Percentiles rank a stretch among this genome's conserved stretches.
phyloP scores from a whole-genome alignment of 30 jellyfish, hydroid and myxozoan genomes.

The Turritopsis dohrnii region DNA sequence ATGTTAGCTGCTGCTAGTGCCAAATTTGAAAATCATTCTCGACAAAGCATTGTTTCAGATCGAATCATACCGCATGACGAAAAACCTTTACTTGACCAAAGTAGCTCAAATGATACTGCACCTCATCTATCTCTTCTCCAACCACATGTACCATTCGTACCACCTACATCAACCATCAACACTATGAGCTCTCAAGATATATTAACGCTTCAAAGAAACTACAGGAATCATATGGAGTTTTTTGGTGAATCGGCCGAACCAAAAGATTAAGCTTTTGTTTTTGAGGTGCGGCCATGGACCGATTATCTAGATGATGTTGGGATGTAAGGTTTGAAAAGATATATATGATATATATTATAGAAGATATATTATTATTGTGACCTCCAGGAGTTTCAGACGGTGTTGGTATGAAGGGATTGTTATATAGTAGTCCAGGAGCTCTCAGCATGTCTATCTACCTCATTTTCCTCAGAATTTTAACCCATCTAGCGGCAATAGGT shows the following conservation, averaged over 20 bases:
- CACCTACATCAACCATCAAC: background rate
- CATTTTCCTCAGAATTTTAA: too few relatives aligned
- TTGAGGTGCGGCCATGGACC: too few relatives aligned
- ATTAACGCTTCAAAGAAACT: background rate
- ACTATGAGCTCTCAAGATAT: background rate
- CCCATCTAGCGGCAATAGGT: too few relatives aligned
- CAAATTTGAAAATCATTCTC: background rate
- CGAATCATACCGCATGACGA: background rate
- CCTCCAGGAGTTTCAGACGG: too few relatives aligned
- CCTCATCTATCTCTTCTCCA: background rate
- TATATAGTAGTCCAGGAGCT: too few relatives aligned
- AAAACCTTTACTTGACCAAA: background rate
- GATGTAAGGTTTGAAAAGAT: too few relatives aligned
- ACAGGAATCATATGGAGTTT: background rate
- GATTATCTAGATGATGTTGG: too few relatives aligned
- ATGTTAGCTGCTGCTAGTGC: constrained; percentile 41
- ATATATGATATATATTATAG: too few relatives aligned
- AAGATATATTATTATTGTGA: too few relatives aligned
- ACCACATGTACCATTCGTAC: background rate
- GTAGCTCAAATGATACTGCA: background rate
- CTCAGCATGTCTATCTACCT: too few relatives aligned
- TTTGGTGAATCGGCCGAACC: background rate
- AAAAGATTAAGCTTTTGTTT: background rate
- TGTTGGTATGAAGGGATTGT: too few relatives aligned
- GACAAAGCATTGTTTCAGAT: background rate